Percentiles rank a stretch among this genome's conserved stretches.
Conservation (phyloP, 2,113 vertebrate species). For the Entelurus aequoreus region DNA sequence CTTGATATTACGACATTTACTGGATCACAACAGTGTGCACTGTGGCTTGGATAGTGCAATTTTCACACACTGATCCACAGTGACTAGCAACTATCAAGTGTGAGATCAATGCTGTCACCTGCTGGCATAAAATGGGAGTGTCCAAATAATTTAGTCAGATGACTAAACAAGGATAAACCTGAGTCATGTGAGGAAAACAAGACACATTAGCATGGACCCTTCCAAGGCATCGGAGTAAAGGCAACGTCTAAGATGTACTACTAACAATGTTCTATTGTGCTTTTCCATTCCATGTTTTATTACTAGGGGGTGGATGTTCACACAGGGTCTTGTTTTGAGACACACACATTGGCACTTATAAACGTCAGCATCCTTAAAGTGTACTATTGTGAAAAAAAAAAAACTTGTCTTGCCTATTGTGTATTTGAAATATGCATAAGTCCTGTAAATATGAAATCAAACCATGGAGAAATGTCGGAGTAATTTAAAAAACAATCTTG, state of each 20-base stretch:
- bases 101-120: conserved; percentile 48
- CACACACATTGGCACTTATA: too few relatives aligned
- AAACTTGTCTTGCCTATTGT: too few relatives aligned
- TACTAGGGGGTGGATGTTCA: too few relatives aligned
- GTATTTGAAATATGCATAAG: too few relatives aligned
- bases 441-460: too few relatives aligned
- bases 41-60: background rate
- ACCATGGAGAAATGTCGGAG: too few relatives aligned
- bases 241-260: conserved; percentile 25
- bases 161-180: background rate
- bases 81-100: background rate
- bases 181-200: background rate
- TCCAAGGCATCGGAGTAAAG: conserved; percentile 28
- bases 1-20: conserved; percentile 33
- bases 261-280: conserved; percentile 28
- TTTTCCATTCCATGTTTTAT: conserved; percentile 24
- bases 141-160: background rate
- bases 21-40: conserved; percentile 3
- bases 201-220: background rate
- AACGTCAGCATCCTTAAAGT: too few relatives aligned
- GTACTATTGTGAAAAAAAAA: too few relatives aligned
- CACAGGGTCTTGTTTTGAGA: too few relatives aligned
- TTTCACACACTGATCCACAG: background rate
- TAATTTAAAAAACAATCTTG: too few relatives aligned
- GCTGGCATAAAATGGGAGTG: conserved; percentile 19